Conservation (phyloP, 2,888 invertebrate genomes). For the Plebejus argus region DNA sequence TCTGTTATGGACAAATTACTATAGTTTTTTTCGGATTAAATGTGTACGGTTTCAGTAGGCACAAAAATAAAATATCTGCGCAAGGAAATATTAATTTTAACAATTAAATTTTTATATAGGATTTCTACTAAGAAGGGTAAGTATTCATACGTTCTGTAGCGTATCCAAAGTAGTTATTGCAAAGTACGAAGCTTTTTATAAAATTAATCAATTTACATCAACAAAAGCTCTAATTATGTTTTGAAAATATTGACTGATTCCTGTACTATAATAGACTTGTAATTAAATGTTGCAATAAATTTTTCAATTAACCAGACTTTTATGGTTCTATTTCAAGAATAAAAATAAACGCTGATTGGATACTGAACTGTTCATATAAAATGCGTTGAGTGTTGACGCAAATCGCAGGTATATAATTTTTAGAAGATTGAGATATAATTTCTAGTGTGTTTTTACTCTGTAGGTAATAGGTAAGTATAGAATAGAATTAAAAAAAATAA, state of each 20-base stretch:
- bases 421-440: background rate
- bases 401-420: background rate
- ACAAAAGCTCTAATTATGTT: background rate
- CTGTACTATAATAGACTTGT: background rate
- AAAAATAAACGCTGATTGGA: slow-evolving; percentile 53
- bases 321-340: slow-evolving; percentile 51
- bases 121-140: too few species aligned
- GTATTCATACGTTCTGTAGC: too few species aligned
- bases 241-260: background rate
- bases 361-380: slow-evolving; percentile 40
- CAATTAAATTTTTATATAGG: too few species aligned
- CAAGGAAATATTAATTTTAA: too few species aligned
- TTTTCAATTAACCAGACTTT: slow-evolving; percentile 40
- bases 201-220: background rate
- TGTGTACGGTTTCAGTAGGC: too few species aligned
- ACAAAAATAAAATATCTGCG: too few species aligned
- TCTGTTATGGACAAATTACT: too few species aligned
- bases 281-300: slow-evolving; percentile 28
- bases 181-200: too few species aligned
- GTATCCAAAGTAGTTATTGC: too few species aligned
- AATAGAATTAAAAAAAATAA: too few species aligned
- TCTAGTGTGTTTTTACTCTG: background rate
- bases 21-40: too few species aligned
- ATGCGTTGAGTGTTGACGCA: background rate
- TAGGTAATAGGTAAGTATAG: too few species aligned